Base-by-base conservation (phyloP, 2,888 invertebrate genomes). In the Resseliella maxima region DNA sequence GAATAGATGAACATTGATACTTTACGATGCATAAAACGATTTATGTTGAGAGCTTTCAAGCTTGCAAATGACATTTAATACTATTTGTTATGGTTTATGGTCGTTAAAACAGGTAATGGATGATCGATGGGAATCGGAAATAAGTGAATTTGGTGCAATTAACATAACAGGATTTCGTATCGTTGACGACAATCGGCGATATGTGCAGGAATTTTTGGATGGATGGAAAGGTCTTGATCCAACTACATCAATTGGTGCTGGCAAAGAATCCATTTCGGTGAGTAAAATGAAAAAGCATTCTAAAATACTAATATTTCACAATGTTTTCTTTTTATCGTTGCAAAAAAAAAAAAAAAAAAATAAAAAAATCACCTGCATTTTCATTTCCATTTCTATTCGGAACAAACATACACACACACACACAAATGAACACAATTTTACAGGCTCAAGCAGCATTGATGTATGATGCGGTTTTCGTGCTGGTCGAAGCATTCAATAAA, bases 111-210 rank as follows among this genome's bases (percentile, higher is more conserved):
- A 97, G 97, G 96, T 97, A 90, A 97, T 98, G 97, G 97, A 98
- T 92, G 98, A 98, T 92, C 94, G 97, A 90, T 97, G 97, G 96
- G 97, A 98, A 90, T 96, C 95, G 89, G 97, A 97, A 92, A 95
- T 98, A 89, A 96, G 96, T 89, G 98, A 98, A 93, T 98, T 96
- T 91, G 99, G 99, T 85, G 99, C 99, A 89, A 97, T 99, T 90
- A 99, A 99, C 93, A 98, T 99, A 89, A 99, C 99, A 35, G 99
- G 99, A 87, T 99, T 99, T 92, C 95, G 98, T 89, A 96, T 99
- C 90, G 95, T 99, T 88, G 97, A 98, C 92, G 94, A 94, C 88
- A 94, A 95, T 88, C 94, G 95, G 89, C 94, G 94, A 89, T 94
- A 95, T 90, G 97, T 97, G 88, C 95, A 95, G 91, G 95, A 97